Percentiles rank a stretch among this genome's conserved stretches.
Evolutionary conservation across 2,888 invertebrate species (phyloP).

Genomic region (Ametastegia equiseti): DNA sequence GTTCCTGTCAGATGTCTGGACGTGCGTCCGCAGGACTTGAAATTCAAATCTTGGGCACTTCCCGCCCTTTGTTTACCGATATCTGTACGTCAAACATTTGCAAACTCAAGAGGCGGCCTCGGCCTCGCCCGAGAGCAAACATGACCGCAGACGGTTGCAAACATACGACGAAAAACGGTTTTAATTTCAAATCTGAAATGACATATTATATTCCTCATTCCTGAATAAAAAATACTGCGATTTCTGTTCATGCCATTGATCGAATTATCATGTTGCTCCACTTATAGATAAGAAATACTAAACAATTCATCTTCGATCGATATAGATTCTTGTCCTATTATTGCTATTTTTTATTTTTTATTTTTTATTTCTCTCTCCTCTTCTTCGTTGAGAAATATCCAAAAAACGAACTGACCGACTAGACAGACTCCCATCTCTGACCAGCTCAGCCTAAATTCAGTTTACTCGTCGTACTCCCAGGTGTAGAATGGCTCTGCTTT

Average conservation of each 20-base stretch:
- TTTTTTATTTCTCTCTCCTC: neutral
- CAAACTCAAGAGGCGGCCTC: neutral
- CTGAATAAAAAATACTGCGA: no score
- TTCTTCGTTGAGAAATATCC: neutral
- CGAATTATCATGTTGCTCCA: no score
- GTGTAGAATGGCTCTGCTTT: constrained; percentile 14
- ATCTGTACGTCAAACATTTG: constrained; percentile 38
- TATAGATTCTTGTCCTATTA: no score
- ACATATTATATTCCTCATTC: no score
- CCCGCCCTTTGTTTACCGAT: constrained; percentile 7
- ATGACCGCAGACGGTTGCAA: constrained; percentile 29
- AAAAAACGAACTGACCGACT: no score
- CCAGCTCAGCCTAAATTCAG: constrained; percentile 8
- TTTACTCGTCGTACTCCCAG: constrained; percentile 22
- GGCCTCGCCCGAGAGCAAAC: constrained; percentile 6
- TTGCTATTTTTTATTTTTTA: no score
- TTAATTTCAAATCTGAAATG: no score
- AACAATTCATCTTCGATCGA: no score
- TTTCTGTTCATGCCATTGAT: no score
- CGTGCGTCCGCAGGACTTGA: neutral
- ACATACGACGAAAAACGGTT: neutral
- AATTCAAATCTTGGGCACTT: constrained; percentile 8
- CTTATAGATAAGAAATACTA: no score
- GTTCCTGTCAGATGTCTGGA: neutral
- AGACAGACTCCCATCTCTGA: no score